Base-by-base conservation (phyloP, 2,888 invertebrate species). In the Branchellion lobata region DNA sequence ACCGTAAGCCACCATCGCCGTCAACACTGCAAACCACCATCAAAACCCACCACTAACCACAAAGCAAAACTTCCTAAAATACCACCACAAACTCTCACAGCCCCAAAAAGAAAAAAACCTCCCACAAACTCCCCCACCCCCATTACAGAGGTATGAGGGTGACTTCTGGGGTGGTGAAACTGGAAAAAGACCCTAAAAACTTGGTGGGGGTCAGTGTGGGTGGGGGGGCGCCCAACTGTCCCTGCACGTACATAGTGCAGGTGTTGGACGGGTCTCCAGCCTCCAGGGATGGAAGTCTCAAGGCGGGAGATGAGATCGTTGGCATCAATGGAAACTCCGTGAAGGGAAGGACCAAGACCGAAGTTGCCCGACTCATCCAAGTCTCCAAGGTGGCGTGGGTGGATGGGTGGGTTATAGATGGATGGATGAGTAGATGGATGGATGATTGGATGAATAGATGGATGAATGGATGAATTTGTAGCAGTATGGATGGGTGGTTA, bases 291-390 rank as follows among this genome's bases (percentile, higher is more conserved):
- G 97, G 95, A 0, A 95, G 95, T 0, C 88, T 99, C 5, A 95
- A 96, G 86, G 93, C 96, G 80, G 99, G 99, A 0, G 99, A 99
- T 88, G 99, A 99, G 87, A 89, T 99, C 81, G 92, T 96, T 0
- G 95, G 95, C 0, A 94, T 99, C 0, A 96, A 96, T 86, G 93
- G 93, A 0, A 78, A 27, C 81, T 92, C 93, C 0, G 96, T 98
- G 0, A 97, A 96, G 86, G 97, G 97, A 5, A 94, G 95, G 88
- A 96, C 95, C 0, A 99, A 99, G 89, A 94, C 95, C 0, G 96
- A 98, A 89, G 99, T 99, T 1, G 99, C 99, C n/a, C 94, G 96
- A 88, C 93, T 98, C 93, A 99, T 99, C 84, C 98, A 99, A 87
- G 90, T 93, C 0, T 92, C 93, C 34, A 92, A 94, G 89, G 93